Conservation (phyloP, 2,113 vertebrate genomes). For the Sebastes fasciatus region DNA sequence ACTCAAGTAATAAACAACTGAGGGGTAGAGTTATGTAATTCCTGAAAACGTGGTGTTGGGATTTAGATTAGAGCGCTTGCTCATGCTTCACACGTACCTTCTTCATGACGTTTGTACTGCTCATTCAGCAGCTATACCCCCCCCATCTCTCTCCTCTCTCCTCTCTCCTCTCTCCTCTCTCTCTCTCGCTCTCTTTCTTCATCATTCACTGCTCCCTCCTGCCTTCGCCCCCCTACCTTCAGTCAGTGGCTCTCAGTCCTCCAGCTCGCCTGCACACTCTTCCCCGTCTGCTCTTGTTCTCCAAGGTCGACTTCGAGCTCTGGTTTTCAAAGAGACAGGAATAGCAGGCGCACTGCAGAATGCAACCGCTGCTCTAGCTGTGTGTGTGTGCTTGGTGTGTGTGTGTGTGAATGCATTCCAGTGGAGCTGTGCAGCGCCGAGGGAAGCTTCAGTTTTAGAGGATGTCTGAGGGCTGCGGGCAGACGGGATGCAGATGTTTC, state of each 20-base stretch:
- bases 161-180: conserved; percentile 1
- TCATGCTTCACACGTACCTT: conserved; percentile 69
- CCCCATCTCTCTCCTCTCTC: not conserved
- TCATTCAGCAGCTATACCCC: conserved; percentile 35
- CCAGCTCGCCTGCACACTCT: conserved; percentile 22
- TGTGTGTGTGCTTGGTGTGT: conserved; percentile 14
- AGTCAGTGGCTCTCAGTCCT: conserved; percentile 27
- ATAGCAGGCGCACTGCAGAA: conserved; percentile 74
- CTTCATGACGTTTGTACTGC: conserved; percentile 49
- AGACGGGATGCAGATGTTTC: conserved; percentile 68
- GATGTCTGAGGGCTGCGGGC: conserved; percentile 64
- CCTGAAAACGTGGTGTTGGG: conserved; percentile 12
- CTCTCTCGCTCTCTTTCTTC: conserved; percentile 2
- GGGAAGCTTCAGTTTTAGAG: conserved; percentile 52
- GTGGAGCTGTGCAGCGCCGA: conserved; percentile 44
- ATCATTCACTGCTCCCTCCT: conserved; percentile 14
- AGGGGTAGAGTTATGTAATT: conserved; percentile 41
- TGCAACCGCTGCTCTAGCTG: conserved; percentile 43
- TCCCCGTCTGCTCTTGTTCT: conserved; percentile 24
- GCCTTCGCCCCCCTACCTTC: conserved; percentile 39
- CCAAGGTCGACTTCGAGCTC: conserved; percentile 73
- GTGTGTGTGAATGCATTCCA: conserved; percentile 56
- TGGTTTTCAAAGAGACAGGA: conserved; percentile 58
- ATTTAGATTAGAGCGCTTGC: conserved; percentile 46
- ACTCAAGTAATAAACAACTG: not conserved